These are phyloP conservation scores for Trachelus tabidus DNA, from an alignment of 2,888 invertebrate species.

Conservation along the genomic window DNA sequence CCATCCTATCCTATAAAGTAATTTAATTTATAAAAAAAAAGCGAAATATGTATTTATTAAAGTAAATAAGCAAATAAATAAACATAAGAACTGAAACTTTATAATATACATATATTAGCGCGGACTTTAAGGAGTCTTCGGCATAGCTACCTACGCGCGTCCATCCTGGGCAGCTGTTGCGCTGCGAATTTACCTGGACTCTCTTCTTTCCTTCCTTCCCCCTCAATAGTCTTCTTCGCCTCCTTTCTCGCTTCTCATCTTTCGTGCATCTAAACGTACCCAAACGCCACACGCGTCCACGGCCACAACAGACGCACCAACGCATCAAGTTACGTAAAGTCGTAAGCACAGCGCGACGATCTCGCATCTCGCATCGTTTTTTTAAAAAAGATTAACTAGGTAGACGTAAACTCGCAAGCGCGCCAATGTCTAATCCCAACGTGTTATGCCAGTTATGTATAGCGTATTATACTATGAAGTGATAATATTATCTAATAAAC, in stretches of 20 bases:
- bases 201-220: background rate
- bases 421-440: conserved; percentile 15
- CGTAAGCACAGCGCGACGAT: background rate
- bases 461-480: conserved; percentile 20
- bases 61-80: conserved; percentile 62
- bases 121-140: background rate
- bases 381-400: conserved; percentile 2
- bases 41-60: conserved; percentile 66
- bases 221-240: background rate
- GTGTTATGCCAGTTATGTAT: conserved; percentile 16
- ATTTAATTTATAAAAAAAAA: conserved; percentile 66
- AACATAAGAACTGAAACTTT: conserved; percentile 22
- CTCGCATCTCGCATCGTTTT: conserved; percentile 11
- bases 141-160: background rate
- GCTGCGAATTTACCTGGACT: too few relatives aligned
- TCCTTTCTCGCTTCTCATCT: background rate
- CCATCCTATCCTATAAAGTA: conserved; percentile 65
- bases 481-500: conserved; percentile 22
- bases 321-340: background rate
- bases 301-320: background rate
- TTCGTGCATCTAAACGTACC: too few relatives aligned
- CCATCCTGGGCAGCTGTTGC: too few relatives aligned
- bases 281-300: too few relatives aligned
- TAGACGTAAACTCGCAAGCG: background rate
- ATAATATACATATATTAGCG: background rate